Conservation (phyloP, 2,797 vertebrate species). For the Pachyuromys duprasi region DNA sequence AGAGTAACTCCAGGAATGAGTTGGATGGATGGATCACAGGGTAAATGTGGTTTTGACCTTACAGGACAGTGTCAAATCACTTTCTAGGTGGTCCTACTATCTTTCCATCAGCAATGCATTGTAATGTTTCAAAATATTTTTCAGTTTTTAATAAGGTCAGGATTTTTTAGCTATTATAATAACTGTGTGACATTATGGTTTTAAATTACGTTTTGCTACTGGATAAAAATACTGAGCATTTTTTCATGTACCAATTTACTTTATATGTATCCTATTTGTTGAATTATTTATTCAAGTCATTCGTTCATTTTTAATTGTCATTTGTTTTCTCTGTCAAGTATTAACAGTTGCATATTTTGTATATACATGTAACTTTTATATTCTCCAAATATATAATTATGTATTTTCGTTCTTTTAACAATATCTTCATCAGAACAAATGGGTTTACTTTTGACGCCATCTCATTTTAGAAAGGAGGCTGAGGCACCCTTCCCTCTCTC, state of each 20-base stretch:
- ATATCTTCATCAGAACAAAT: neutral
- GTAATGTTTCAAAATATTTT: neutral
- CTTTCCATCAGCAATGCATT: neutral
- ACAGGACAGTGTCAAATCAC: neutral
- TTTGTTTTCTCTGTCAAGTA: neutral
- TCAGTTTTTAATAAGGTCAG: neutral
- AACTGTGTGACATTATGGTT: neutral
- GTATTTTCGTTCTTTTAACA: neutral
- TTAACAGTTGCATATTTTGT: neutral
- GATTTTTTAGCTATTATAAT: neutral
- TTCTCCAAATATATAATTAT: neutral
- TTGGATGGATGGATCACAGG: neutral
- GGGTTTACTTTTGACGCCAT: neutral
- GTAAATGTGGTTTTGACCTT: neutral
- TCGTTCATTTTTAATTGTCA: neutral
- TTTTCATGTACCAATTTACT: neutral
- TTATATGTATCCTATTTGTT: neutral
- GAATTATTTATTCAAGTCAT: neutral
- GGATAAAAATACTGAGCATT: neutral
- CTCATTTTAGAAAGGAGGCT: neutral
- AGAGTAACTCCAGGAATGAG: neutral
- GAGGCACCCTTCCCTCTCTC: neutral
- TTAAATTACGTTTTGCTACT: slow-evolving; percentile 36
- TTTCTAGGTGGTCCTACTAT: neutral
- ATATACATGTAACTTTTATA: neutral